Percentiles rank a stretch among this genome's conserved stretches.
Conservation (phyloP, 1,140 invertebrate species). For the Drosophila pachea region DNA sequence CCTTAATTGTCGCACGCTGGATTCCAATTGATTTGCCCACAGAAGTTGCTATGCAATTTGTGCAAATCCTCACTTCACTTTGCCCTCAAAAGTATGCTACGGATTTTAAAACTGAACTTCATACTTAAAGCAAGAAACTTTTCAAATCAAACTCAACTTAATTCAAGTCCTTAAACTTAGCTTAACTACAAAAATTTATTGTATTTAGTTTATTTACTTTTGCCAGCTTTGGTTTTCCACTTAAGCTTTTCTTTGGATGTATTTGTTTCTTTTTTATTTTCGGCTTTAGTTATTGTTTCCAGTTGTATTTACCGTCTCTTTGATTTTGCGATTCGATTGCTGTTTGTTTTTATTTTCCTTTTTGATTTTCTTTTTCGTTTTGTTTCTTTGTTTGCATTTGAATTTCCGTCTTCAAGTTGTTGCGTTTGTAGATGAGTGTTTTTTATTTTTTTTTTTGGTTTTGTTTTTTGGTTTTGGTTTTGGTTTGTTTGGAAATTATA, state of each 20-base stretch:
- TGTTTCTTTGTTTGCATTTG: slow-evolving; percentile 36
- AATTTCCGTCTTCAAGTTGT: slow-evolving; percentile 38
- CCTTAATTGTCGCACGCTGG: too few species aligned
- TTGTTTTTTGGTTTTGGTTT: slow-evolving; percentile 45
- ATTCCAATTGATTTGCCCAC: too few species aligned
- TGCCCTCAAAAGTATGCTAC: slow-evolving; percentile 24
- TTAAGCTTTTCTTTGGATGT: not conserved
- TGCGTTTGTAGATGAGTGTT: slow-evolving; percentile 39
- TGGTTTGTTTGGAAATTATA: slow-evolving; percentile 77
- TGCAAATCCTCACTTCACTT: not conserved
- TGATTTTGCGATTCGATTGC: slow-evolving; percentile 31
- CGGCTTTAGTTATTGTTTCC: slow-evolving; percentile 5
- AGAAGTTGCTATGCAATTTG: too few species aligned
- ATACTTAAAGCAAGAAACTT: not conserved
- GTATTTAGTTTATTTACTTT: slow-evolving; percentile 15
- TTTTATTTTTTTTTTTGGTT: slow-evolving; percentile 39
- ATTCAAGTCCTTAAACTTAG: not conserved
- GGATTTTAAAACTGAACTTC: slow-evolving; percentile 1
- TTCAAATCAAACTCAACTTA: slow-evolving; percentile 15
- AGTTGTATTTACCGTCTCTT: slow-evolving; percentile 31
- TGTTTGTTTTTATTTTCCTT: slow-evolving; percentile 15
- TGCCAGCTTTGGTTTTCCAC: slow-evolving; percentile 7
- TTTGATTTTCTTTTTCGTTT: slow-evolving; percentile 31
- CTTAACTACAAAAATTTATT: not conserved
- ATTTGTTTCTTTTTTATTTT: slow-evolving; percentile 27